Evolutionary conservation across 2,888 invertebrate genomes (phyloP).

Genomic region (Nephrotoma flavescens): DNA sequence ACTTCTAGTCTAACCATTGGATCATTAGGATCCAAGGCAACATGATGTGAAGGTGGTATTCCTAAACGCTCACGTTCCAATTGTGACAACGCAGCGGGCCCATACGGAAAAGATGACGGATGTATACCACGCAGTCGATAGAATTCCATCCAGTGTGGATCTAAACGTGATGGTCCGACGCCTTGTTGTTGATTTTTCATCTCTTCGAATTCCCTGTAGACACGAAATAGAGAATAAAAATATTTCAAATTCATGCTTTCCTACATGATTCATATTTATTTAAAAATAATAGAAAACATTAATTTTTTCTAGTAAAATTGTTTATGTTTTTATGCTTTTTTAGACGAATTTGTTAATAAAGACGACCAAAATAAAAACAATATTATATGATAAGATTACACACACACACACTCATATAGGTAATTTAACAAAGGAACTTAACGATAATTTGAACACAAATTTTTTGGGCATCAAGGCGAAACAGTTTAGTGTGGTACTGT

Average conservation of each 20-base stretch:
- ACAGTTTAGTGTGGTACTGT: not conserved
- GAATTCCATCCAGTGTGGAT: constrained; percentile 79
- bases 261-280: not conserved
- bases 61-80: constrained; percentile 80
- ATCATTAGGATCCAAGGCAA: constrained; percentile 60
- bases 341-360: not conserved
- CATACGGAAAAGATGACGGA: constrained; percentile 48
- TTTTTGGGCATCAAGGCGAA: not conserved
- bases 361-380: not conserved
- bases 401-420: not conserved
- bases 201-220: constrained; percentile 61
- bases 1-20: constrained; percentile 49
- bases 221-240: not conserved
- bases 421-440: not conserved
- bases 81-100: constrained; percentile 65
- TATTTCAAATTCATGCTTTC: constrained; percentile 14
- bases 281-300: not conserved
- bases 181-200: constrained; percentile 51
- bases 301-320: not conserved
- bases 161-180: constrained; percentile 48
- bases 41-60: constrained; percentile 46
- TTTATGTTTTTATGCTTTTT: not conserved
- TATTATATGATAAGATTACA: not conserved
- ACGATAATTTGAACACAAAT: not conserved
- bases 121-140: constrained; percentile 54